Evolutionary conservation across 2,113 vertebrate genomes (phyloP).

Genomic region (Phainopepla nitens): DNA sequence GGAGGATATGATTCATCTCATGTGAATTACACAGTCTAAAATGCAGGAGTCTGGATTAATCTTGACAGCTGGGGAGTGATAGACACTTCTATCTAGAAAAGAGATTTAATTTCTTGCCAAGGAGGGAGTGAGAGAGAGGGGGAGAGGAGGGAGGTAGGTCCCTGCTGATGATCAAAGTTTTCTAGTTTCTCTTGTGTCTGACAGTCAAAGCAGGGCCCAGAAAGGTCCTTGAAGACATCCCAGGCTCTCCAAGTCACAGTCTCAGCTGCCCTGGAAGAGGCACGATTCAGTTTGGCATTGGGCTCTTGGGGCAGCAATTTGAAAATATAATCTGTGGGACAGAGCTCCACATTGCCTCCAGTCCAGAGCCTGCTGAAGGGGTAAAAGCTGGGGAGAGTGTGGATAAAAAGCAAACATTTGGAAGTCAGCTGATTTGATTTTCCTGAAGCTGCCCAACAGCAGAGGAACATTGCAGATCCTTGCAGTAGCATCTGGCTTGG

Average conservation of each 20-base stretch:
- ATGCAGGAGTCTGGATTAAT: neutral
- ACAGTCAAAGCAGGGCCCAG: neutral
- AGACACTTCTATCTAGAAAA: neutral
- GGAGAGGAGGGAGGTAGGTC: neutral
- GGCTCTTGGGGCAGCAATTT: neutral
- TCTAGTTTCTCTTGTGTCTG: neutral
- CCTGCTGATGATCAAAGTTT: neutral
- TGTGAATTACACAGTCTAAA: neutral
- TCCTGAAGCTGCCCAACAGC: neutral
- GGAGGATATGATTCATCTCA: neutral
- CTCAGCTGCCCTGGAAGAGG: neutral
- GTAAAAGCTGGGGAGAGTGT: neutral
- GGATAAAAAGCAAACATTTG: neutral
- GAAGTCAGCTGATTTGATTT: neutral
- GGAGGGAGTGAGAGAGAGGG: rapidly evolving
- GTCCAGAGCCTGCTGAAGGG: neutral
- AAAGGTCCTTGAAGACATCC: neutral
- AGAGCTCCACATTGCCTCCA: neutral
- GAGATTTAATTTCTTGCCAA: neutral
- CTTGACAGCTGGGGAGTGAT: neutral
- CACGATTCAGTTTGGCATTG: neutral
- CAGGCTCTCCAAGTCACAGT: rapidly evolving
- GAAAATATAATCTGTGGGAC: neutral
- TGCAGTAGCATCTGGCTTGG: neutral
- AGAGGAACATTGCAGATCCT: neutral